Evolutionary conservation across 2,888 invertebrate species (phyloP), one percentile per base, ranked within the genome.

Genomic region (Ditula angustiorana): DNA sequence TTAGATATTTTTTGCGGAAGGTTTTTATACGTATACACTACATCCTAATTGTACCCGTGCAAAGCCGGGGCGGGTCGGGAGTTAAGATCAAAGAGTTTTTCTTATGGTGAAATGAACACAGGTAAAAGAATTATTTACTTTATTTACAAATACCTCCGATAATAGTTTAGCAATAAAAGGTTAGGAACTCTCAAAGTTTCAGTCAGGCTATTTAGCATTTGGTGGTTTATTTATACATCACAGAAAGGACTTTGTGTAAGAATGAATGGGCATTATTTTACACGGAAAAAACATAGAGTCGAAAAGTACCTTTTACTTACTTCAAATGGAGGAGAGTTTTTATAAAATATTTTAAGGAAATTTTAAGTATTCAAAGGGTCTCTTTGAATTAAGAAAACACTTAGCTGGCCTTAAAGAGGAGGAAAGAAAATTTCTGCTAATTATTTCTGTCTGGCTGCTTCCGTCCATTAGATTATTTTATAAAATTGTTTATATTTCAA

Each of bases 361-460:
- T 69, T 69, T 69, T 72, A 70, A 69, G 68, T 69, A 74, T 57
- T 60, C 59, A 57, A 50, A 67, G 62, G 65, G 69, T 67, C 65
- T 62, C 68, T 61, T 68, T 67, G 67, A 69, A 66, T 71, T 68
- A 68, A 57, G 66, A 37, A 69, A 70, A 66, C 72, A 72, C 71
- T 73, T 70, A 69, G 68, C 69, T 64, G 56, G 61, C 61, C 53
- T 63, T 57, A 67, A 67, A 69, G 66, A 67, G 66, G 35, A 63
- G 63, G 64, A 63, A 62, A 53, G 52, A 59, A 59, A 46, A 35
- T 64, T 68, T 66, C 65, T 59, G 61, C 70, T 73, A 74, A 76
- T 74, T 76, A 73, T 67, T 74, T 71, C 66, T 70, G 67, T 70
- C 63, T 70, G 67, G 63, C 63, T 66, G 64, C 65, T 68, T 68